Evolutionary conservation across 37 sponge, comb jelly and placozoan genomes (phyloP).

Genomic region (Bolinopsis microptera): DNA sequence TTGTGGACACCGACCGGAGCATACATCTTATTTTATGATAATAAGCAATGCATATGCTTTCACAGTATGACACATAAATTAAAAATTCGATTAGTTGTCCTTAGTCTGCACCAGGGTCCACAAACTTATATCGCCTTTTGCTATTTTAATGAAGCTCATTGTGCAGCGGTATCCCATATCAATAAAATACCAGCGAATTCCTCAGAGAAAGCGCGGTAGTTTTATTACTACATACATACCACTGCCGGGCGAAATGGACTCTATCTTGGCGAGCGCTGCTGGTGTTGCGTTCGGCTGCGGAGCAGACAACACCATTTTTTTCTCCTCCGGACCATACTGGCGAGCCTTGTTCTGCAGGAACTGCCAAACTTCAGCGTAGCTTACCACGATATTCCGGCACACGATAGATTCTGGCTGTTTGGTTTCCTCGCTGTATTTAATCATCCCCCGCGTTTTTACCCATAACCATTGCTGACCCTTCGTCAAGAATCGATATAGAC

Average conservation of each 20-base stretch:
- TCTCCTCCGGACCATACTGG: slow-evolving; percentile 56
- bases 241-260: neutral
- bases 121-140: neutral
- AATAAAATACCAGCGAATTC: neutral
- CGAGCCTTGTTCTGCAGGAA: slow-evolving; percentile 61
- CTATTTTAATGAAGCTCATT: neutral
- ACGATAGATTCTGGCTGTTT: slow-evolving; percentile 14
- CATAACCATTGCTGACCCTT: slow-evolving; percentile 64
- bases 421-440: slow-evolving; percentile 38
- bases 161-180: neutral
- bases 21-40: neutral
- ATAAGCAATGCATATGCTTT: neutral
- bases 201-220: no score
- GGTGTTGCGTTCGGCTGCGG: neutral
- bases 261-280: neutral
- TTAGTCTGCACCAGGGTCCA: neutral
- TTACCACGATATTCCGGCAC: slow-evolving; percentile 39
- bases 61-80: neutral
- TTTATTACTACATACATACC: no score
- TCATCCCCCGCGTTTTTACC: slow-evolving; percentile 40
- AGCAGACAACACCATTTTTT: neutral
- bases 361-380: slow-evolving; percentile 58
- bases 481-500: slow-evolving; percentile 51
- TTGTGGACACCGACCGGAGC: neutral
- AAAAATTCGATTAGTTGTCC: neutral